Base-by-base conservation (phyloP, 1,140 invertebrate genomes). In the Euwallacea fornicatus region DNA sequence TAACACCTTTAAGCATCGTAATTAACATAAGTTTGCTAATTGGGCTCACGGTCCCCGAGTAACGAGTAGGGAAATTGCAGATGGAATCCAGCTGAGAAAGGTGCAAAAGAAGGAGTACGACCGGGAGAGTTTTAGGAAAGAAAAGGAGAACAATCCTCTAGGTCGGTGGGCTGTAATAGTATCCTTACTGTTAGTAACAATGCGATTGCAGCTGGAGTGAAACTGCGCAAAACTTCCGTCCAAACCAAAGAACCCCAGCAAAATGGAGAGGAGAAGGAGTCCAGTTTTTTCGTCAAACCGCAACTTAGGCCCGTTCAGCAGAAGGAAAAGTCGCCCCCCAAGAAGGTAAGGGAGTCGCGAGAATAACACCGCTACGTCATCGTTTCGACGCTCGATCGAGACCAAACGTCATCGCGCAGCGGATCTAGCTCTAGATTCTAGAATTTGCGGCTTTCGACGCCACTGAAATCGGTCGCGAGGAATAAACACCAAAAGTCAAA, bases 221-320 rank as follows among this genome's bases (percentile, higher is more conserved):
- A 75, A 71, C 56, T 78, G 61, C 72, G 74, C 44, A 78, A 78
- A 68, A 77, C 76, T 16, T 75, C 72, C 15, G 60, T 75, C 10
- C 70, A 76, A 59, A 73, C 71, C 9, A 78, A 77, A 63, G 76
- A 80, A 21, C 75, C 74, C 4, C 77, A 78, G 56, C 79, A 81
- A 73, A 81, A 81, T 73, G 80, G 80, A 13, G 76, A 73, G 44
- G 76, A 73, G 55, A 71, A 75, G 43, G 77, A 79, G 66, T 33
- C 21, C 4, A 76, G 75, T 41, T 78, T 76, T 41, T 81, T 80
- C 68, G 72, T 75, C 33, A 80, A 78, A 72, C 79, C 79, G 6
- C 75, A 77, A 65, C 73, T 81, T 7, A 79, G 78, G 61, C 76
- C 79, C 10, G 79, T 81, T 3, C 79, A 78, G 15, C 77, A 77